Evolutionary conservation across 2,113 vertebrate species (phyloP), one percentile per base, ranked within the genome.

Genomic region (Labeo catla): DNA sequence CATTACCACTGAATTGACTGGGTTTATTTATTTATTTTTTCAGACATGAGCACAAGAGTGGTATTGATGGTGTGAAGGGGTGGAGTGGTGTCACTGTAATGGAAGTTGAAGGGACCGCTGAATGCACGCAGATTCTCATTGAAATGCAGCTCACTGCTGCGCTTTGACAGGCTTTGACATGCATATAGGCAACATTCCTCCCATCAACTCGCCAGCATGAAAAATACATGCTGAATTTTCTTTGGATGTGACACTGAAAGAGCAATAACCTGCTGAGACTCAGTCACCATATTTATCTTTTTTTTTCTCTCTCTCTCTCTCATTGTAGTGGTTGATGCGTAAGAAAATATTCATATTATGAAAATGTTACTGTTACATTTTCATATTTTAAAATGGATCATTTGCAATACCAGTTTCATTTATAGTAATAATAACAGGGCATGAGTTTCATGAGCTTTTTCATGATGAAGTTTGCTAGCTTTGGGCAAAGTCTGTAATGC

Each of bases 121-220:
- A 74, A 86, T 57, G 78, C 65, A 77, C 23, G 52, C 83, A 85
- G 83, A 77, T 84, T 84, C 78, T 87, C 76, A 73, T 86, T 84
- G 47, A 78, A 88, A 86, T 74, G 76, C 7, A 50, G n/a, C 79
- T 50, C 73, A 84, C 72, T 11, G 36, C 49, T 74, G 72, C 4
- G 68, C 81, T 91, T 90, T 92, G 78, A 91, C 89, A 90, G 59
- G 85, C 45, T 36, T 83, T 36, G 50, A 57, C 76, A 88, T 90
- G 88, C 87, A 70, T 82, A 82, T 52, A 70, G 45, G 63, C 45
- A 59, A 36, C 82, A 73, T 84, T 84, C 82, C 68, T 73, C 82
- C 50, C 82, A 82, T 82, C 23, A 57, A 59, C 85, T 81, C 68
- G n/a, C 83, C 84, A 78, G 68, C 50, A 84, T 81, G 77, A 83